Base-by-base conservation (phyloP, 2,888 invertebrate genomes). In the Cephus runcator region DNA sequence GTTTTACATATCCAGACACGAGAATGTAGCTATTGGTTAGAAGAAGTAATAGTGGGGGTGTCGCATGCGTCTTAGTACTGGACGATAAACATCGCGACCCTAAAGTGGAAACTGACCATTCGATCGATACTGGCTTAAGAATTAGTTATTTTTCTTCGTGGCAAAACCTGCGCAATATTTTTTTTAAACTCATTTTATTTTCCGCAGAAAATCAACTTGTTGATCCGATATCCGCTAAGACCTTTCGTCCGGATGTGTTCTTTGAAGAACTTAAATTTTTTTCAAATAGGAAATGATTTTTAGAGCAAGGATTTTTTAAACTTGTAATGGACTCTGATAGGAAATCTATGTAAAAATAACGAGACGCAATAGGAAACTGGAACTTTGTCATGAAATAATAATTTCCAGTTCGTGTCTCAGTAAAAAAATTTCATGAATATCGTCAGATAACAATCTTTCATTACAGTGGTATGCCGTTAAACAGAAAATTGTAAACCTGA, bases 91-190 rank as follows among this genome's bases (percentile, higher is more conserved):
- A 82, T 80, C 81, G 78, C 75, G 78, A 77, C 80, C 74, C 78
- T 79, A 83, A 83, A 79, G 79, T 80, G 75, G 81, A 81, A 79
- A 82, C 81, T 83, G 83, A 83, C 83, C 83, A 82, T 79, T 79
- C 81, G 82, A 81, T 83, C 83, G 82, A 83, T 83, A 83, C 80
- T 79, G 76, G 56, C 56, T 56, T 56, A 56, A 56, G 23, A 56
- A 56, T 56, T 56, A 56, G 56, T 56, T 56, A 56, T 23, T 23
- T 56, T 56, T 4, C 56, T 56, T 56, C 23, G 9, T 56, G 56
- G 56, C 2, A 56, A 9, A 56, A 56, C 9, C 56, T 23, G 56
- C 56, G 9, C 9, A 56, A 56, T 56, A 56, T 23, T 56, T 56
- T 56, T 23, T 0, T 23, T 9, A 56, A 56, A 23, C 23, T 56